Evolutionary conservation across 2,888 invertebrate genomes (phyloP).

Genomic region (Muscina levida): DNA sequence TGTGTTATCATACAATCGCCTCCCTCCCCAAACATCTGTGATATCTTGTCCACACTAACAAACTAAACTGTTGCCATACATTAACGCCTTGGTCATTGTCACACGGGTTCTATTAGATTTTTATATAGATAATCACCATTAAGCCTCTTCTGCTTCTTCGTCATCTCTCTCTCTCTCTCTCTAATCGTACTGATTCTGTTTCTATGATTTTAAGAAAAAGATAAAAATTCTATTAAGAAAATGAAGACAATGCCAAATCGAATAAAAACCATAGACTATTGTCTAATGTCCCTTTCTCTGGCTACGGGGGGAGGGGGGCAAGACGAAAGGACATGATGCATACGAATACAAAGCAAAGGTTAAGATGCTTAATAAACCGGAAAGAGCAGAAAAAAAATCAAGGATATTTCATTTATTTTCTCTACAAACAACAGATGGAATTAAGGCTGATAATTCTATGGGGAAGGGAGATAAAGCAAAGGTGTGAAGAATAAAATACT

Average conservation of each 20-base stretch:
- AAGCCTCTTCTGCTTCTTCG: slow-evolving; percentile 52
- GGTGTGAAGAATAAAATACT: slow-evolving; percentile 60
- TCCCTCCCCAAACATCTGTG: no score
- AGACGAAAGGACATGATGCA: slow-evolving; percentile 33
- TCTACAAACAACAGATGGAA: slow-evolving; percentile 24
- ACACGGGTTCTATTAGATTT: slow-evolving; percentile 56
- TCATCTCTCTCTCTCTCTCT: no score
- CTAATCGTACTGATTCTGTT: slow-evolving; percentile 33
- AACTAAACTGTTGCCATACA: slow-evolving; percentile 42
- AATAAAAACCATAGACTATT: slow-evolving; percentile 71
- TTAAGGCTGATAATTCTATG: slow-evolving; percentile 28
- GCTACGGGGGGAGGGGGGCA: background rate
- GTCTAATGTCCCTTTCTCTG: background rate
- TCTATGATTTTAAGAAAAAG: slow-evolving; percentile 69
- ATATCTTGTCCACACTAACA: no score
- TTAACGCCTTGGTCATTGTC: background rate
- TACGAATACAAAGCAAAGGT: slow-evolving; percentile 57
- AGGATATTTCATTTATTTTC: slow-evolving; percentile 64
- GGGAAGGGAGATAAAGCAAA: slow-evolving; percentile 19
- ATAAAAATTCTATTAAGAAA: slow-evolving; percentile 80
- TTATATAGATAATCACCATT: slow-evolving; percentile 62
- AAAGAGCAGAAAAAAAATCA: slow-evolving; percentile 33
- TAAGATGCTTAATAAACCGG: slow-evolving; percentile 53
- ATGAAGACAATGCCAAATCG: slow-evolving; percentile 70
- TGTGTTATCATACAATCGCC: no score